Evolutionary conservation across 2,113 vertebrate genomes (phyloP).

Genomic region (Thymallus thymallus): DNA sequence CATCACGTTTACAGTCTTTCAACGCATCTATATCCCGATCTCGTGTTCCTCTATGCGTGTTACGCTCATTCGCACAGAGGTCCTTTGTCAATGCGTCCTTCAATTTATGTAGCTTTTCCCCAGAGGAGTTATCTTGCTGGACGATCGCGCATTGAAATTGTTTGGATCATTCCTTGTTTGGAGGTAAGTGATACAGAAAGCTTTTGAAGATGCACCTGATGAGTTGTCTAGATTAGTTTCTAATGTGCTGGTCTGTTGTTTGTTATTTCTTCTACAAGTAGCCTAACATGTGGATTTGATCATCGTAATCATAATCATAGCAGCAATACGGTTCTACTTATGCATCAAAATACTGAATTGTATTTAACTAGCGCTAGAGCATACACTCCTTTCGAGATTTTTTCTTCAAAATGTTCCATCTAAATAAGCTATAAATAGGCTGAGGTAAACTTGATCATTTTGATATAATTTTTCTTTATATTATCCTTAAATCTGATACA

Average conservation of each 20-base stretch:
- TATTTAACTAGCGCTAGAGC: no score
- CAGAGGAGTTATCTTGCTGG: background rate
- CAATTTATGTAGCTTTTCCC: background rate
- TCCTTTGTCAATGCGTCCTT: background rate
- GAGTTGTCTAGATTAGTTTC: background rate
- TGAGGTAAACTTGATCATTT: no score
- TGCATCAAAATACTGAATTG: no score
- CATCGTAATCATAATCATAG: no score
- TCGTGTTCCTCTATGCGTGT: background rate
- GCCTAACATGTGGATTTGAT: no score
- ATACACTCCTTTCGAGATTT: no score
- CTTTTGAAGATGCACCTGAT: background rate
- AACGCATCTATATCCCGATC: background rate
- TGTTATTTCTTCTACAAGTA: no score
- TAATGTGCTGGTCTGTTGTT: background rate
- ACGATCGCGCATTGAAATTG: background rate
- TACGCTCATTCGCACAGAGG: background rate
- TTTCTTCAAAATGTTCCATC: no score
- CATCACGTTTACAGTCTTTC: background rate
- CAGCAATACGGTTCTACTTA: no score
- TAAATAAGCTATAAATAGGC: no score
- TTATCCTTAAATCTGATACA: no score
- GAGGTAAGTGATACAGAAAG: background rate
- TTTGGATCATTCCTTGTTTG: background rate
- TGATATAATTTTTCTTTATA: background rate